Evolutionary conservation across 2,888 invertebrate species (phyloP), one percentile per base, ranked within the genome.

Genomic region (Plagodis pulveraria): DNA sequence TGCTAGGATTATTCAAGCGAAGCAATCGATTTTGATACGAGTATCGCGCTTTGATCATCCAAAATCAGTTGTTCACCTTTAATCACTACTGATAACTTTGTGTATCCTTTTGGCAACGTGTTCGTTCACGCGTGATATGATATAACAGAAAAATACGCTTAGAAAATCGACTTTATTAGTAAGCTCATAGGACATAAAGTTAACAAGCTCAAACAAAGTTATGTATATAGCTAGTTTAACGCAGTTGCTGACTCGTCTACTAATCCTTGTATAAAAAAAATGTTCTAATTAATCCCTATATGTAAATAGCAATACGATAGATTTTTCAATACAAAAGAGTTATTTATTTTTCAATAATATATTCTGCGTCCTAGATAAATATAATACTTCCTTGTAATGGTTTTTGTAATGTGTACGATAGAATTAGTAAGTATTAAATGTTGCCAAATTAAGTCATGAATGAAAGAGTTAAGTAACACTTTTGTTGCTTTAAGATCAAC

Each of bases 361-460:
- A 58, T 60, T 56, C 38, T 34, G 41, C 68, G 65, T 70, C 59
- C 62, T 22, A 67, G 5, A 6, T 12, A 42, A 54, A 50, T 43
- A 46, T 46, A 60, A 56, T 60, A n/a, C 63, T 69, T 52, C 58
- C 58, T 35, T 43, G 43, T 58, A 68, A 70, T 77, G 74, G 62
- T 78, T 80, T 80, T 82, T 72, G 73, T 75, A 74, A 67, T 64
- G 63, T 78, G 58, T 81, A 78, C 67, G 63, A 62, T 69, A 53
- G 58, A 60, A 76, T 58, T 67, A 70, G 68, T 70, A 71, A 75
- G 66, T 71, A 71, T 73, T 70, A 71, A 71, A 72, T 73, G 78
- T 80, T 81, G 83, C 83, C 81, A 85, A 84, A 82, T 74, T 71
- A 65, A 38, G 57, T 74, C 63, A 53, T 67, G 71, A 22, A 54